A percentile compares a stretch with the other conserved stretches of the same genome.
phyloP scores from a whole-genome alignment of 2,797 vertebrate genomes.

The Gymnothorax reevesii region DNA sequence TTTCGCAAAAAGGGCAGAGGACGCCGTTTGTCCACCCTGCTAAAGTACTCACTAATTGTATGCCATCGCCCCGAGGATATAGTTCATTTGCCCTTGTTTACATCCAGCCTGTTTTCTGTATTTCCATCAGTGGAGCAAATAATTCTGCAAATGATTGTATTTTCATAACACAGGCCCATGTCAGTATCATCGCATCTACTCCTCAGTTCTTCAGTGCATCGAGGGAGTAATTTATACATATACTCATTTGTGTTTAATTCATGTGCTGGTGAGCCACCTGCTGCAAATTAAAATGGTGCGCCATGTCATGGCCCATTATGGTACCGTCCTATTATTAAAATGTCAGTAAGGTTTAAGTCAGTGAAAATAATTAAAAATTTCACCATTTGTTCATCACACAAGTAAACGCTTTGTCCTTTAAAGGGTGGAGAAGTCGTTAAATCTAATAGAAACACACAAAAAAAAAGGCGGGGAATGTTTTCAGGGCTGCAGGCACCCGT shows the following conservation, averaged over 20 bases:
- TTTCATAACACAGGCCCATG: background rate
- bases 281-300: background rate
- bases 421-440: background rate
- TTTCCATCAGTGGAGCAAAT: no score
- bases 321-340: background rate
- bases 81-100: no score
- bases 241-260: constrained; percentile 63
- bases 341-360: background rate
- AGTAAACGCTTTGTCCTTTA: background rate
- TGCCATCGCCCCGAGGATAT: no score
- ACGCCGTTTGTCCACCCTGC: no score
- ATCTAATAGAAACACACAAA: background rate
- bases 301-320: background rate
- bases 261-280: constrained; percentile 57
- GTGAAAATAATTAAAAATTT: background rate
- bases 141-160: background rate
- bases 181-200: background rate
- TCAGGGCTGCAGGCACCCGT: background rate
- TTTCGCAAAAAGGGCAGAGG: no score
- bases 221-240: constrained; percentile 62
- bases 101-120: no score
- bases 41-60: no score
- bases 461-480: background rate
- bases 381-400: background rate
- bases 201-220: background rate